Evolutionary conservation across 2,797 vertebrate species (phyloP).

Genomic region (Chrosomus eos): DNA sequence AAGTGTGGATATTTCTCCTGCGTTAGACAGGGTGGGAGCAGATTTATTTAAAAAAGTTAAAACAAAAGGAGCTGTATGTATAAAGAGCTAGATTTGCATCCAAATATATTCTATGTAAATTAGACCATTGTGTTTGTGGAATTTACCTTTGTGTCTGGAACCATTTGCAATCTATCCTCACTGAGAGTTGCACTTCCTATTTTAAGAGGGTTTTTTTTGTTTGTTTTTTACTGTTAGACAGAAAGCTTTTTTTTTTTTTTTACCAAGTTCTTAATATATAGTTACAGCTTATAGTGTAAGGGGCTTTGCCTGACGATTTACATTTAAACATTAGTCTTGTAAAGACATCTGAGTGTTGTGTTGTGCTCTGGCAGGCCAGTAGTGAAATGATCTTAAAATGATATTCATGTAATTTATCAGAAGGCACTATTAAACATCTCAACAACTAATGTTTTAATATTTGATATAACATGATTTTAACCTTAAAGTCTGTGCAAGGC

Average conservation of each 20-base stretch:
- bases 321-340: background rate
- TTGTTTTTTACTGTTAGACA: background rate
- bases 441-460: background rate
- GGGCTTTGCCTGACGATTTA: background rate
- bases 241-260: background rate
- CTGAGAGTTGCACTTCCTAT: background rate
- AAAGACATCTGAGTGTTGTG: background rate
- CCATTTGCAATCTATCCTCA: background rate
- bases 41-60: background rate
- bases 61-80: background rate
- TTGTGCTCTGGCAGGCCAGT: background rate
- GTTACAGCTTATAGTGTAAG: background rate
- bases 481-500: background rate
- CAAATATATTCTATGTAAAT: conserved; percentile 26
- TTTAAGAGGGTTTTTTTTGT: too few relatives aligned
- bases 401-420: background rate
- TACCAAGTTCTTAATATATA: background rate
- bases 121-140: conserved; percentile 22
- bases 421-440: background rate
- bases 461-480: background rate
- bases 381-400: background rate
- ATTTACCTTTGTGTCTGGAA: background rate
- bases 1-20: too few relatives aligned
- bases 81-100: background rate
- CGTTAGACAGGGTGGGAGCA: background rate